These are phyloP conservation scores for Aramus guarauna DNA, from an alignment of 2,113 vertebrate genomes.

Conservation along the genomic window DNA sequence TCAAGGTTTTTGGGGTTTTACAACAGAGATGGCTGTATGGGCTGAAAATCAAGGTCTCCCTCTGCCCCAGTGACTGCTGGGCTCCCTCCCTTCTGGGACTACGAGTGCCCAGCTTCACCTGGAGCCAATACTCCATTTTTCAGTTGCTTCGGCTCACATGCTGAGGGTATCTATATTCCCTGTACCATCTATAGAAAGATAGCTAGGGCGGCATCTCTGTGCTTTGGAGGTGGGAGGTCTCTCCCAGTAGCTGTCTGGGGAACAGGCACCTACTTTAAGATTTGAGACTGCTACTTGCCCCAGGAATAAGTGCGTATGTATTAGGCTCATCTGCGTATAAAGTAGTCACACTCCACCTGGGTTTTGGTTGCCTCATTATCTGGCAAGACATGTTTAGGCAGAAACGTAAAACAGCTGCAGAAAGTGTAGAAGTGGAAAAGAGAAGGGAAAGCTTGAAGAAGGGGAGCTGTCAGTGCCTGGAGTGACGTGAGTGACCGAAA, in stretches of 20 bases:
- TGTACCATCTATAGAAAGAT: too few species aligned
- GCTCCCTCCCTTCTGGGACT: not conserved
- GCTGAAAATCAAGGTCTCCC: not conserved
- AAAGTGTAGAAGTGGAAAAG: not conserved
- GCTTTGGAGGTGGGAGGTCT: not conserved
- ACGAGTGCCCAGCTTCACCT: not conserved
- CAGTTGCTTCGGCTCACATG: fast-evolving
- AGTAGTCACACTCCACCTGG: not conserved
- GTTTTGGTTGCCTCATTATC: not conserved
- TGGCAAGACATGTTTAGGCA: not conserved
- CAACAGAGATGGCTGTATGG: not conserved
- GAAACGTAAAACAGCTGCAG: not conserved
- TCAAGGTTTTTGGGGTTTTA: not conserved
- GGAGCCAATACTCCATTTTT: not conserved
- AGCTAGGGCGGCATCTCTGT: not conserved
- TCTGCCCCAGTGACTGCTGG: not conserved
- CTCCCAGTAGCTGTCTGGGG: not conserved
- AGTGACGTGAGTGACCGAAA: not conserved
- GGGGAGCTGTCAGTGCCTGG: not conserved
- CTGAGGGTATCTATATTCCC: not conserved
- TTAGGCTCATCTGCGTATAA: not conserved
- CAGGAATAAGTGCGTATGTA: fast-evolving
- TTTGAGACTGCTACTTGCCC: not conserved
- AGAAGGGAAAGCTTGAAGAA: not conserved
- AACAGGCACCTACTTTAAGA: not conserved